phyloP scores from a whole-genome alignment of 2,888 invertebrate genomes.

The Drosophila nigricruria region DNA sequence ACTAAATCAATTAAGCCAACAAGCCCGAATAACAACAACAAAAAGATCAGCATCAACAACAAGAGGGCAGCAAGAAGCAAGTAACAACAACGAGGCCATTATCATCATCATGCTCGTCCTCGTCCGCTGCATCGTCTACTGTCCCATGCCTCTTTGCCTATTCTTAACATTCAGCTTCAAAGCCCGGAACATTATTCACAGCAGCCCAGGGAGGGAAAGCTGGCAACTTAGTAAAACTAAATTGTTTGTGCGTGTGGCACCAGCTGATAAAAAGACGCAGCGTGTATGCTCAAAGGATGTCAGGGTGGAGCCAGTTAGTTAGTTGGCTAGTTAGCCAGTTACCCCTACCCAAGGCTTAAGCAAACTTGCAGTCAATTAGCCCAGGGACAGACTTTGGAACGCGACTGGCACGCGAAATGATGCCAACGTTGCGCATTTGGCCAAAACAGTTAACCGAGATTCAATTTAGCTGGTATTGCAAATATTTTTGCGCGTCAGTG shows the following conservation, averaged over 20 bases:
- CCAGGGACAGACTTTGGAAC: slow-evolving; percentile 38
- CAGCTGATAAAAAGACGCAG: slow-evolving; percentile 58
- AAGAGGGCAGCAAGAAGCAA: slow-evolving; percentile 29
- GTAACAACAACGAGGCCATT: slow-evolving; percentile 63
- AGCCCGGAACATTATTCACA: slow-evolving; percentile 71
- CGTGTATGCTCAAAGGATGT: slow-evolving; percentile 34
- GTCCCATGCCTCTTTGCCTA: slow-evolving; percentile 21
- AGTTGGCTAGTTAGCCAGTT: slow-evolving; percentile 16
- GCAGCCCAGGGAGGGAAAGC: slow-evolving; percentile 9
- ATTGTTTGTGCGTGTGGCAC: slow-evolving; percentile 59
- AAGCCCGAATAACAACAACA: slow-evolving; percentile 46
- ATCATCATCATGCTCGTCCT: slow-evolving; percentile 59
- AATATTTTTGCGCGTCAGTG: slow-evolving; percentile 39
- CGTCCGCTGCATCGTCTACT: slow-evolving; percentile 25
- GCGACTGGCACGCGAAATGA: slow-evolving; percentile 62
- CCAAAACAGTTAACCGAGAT: slow-evolving; percentile 48
- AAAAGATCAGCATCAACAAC: slow-evolving; percentile 39
- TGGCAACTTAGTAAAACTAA: slow-evolving; percentile 30
- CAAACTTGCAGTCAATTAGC: slow-evolving; percentile 68
- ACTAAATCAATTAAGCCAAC: slow-evolving; percentile 82
- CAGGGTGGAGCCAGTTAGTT: slow-evolving; percentile 24
- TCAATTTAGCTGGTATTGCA: slow-evolving; percentile 64
- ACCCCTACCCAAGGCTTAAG: neutral
- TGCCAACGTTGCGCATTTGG: slow-evolving; percentile 48
- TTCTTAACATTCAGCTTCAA: slow-evolving; percentile 58